A percentile compares a stretch with the other conserved stretches of the same genome.
Evolutionary conservation across 2,797 vertebrate genomes (phyloP).

Genomic region (Morelia viridis): DNA sequence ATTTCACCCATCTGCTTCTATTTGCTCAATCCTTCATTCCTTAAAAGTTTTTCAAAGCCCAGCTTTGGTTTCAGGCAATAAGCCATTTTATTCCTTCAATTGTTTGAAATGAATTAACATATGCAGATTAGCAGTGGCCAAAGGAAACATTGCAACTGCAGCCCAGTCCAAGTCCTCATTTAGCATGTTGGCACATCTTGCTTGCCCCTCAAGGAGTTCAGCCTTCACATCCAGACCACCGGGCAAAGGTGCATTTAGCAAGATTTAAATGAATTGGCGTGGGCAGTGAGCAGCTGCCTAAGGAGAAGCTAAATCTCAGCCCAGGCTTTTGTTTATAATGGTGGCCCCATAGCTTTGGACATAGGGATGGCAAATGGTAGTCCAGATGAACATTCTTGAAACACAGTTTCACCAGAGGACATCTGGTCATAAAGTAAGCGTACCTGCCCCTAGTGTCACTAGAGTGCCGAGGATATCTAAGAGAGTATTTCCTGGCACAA

Average conservation of each 20-base stretch:
- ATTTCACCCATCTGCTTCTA: slow-evolving; percentile 19
- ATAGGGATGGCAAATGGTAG: background rate
- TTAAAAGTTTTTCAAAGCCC: slow-evolving; percentile 9
- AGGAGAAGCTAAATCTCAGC: background rate
- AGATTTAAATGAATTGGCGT: background rate
- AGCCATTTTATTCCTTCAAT: background rate
- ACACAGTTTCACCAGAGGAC: background rate
- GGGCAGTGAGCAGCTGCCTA: background rate
- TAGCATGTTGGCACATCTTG: background rate
- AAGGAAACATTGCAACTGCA: background rate
- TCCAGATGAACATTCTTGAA: background rate
- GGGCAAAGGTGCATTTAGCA: background rate
- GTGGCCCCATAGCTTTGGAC: background rate
- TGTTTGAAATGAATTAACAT: background rate
- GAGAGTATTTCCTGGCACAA: background rate
- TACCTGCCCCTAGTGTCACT: background rate
- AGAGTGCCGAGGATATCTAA: background rate
- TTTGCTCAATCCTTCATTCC: background rate
- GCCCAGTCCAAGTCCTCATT: background rate
- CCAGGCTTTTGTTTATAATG: background rate
- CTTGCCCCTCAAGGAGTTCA: background rate
- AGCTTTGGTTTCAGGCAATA: background rate
- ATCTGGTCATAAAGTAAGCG: background rate
- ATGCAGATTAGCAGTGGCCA: slow-evolving; percentile 12
- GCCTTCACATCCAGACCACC: background rate